These are phyloP conservation scores for Rhinoraja longicauda DNA, from an alignment of 2,797 vertebrate genomes.

Conservation along the genomic window DNA sequence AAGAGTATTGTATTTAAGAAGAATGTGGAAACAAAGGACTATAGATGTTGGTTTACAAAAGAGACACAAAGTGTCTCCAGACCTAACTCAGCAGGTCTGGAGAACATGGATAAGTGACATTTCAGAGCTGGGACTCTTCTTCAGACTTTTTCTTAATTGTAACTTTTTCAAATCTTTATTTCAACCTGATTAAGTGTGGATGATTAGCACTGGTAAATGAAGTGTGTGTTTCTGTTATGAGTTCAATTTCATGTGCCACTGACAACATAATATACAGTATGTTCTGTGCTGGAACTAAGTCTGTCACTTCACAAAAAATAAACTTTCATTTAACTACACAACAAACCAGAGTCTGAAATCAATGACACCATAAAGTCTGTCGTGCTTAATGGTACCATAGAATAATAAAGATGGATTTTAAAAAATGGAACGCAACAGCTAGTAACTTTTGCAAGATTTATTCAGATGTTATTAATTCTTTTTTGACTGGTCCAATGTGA, in stretches of 20 bases:
- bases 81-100: too few relatives aligned
- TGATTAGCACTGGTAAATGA: slow-evolving; percentile 12
- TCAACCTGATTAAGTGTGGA: background rate
- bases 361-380: background rate
- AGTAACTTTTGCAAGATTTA: background rate
- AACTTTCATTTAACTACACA: background rate
- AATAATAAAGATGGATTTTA: background rate
- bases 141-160: too few relatives aligned
- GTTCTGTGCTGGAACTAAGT: background rate
- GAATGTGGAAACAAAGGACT: too few relatives aligned
- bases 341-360: background rate
- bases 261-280: background rate
- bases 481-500: background rate
- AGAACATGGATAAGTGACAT: too few relatives aligned
- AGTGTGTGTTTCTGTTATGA: background rate
- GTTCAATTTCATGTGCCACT: slow-evolving; percentile 12
- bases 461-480: background rate
- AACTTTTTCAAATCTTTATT: too few relatives aligned
- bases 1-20: slow-evolving; percentile 21
- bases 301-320: background rate
- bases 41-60: too few relatives aligned
- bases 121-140: too few relatives aligned
- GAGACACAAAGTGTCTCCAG: too few relatives aligned
- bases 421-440: background rate
- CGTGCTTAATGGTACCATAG: background rate